Evolutionary conservation across 2,113 vertebrate species (phyloP).

Genomic region (Oreochromis niloticus): DNA sequence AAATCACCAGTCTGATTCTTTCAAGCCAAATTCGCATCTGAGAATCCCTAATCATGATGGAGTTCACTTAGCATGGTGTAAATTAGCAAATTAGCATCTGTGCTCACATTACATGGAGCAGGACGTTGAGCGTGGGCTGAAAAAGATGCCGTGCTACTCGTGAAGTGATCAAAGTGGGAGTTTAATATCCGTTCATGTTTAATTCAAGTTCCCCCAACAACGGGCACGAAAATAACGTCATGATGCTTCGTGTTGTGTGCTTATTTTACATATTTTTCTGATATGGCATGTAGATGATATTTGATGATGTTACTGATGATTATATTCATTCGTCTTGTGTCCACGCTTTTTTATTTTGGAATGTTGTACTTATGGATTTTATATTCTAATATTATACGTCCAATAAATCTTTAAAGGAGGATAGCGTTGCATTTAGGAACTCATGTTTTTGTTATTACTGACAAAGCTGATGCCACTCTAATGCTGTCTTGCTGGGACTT

Average conservation of each 20-base stretch:
- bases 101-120: not conserved
- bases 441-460: not conserved
- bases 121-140: not conserved
- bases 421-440: not conserved
- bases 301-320: not conserved
- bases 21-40: not conserved
- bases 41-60: not conserved
- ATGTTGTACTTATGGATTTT: not conserved
- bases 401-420: not conserved
- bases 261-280: not conserved
- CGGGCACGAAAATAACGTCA: not conserved
- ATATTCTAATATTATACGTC: not conserved
- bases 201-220: not conserved
- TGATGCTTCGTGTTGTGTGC: not conserved
- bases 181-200: not conserved
- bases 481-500: fast-evolving
- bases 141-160: not conserved
- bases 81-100: not conserved
- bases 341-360: not conserved
- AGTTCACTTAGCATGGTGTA: not conserved
- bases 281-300: not conserved
- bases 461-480: not conserved
- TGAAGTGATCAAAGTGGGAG: not conserved
- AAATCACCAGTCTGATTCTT: not conserved
- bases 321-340: not conserved